These are phyloP conservation scores for Pitta sordida DNA, from an alignment of 2,113 vertebrate species.

Conservation along the genomic window DNA sequence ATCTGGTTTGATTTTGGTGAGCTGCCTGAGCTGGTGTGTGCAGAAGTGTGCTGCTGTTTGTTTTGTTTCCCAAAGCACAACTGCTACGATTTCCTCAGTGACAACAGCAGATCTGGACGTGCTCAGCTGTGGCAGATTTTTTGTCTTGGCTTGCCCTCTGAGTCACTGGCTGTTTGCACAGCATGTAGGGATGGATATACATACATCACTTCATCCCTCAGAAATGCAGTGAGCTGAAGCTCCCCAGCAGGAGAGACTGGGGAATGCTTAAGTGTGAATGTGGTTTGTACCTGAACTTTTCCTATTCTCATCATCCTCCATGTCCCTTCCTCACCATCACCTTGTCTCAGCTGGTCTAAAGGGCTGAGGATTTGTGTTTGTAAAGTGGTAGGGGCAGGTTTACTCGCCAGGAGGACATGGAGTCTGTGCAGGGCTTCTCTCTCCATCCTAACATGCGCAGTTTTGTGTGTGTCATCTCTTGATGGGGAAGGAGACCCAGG, in stretches of 20 bases:
- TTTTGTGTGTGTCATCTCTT: not conserved
- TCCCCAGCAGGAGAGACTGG: not conserved
- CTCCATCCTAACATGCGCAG: not conserved
- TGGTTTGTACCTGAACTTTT: not conserved
- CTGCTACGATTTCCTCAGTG: not conserved
- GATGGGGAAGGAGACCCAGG: not conserved
- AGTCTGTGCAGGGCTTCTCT: not conserved
- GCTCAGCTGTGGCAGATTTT: not conserved
- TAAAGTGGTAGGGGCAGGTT: not conserved
- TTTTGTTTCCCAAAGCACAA: slow-evolving; percentile 23
- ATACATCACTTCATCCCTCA: not conserved
- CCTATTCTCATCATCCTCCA: not conserved
- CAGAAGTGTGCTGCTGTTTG: not conserved
- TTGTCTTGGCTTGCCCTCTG: not conserved
- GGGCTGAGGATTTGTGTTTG: not conserved
- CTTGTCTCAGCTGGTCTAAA: not conserved
- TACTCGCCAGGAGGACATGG: rapidly evolving
- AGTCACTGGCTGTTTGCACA: not conserved
- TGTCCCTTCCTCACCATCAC: not conserved
- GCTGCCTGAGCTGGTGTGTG: not conserved
- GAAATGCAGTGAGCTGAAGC: not conserved
- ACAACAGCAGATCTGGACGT: not conserved
- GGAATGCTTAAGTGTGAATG: not conserved
- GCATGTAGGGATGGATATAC: rapidly evolving
- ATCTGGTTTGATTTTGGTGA: not conserved